A percentile compares a stretch with the other conserved stretches of the same genome.
These are phyloP conservation scores for Onychostoma macrolepis DNA, from an alignment of 2,113 vertebrate genomes.

Conservation along the genomic window DNA sequence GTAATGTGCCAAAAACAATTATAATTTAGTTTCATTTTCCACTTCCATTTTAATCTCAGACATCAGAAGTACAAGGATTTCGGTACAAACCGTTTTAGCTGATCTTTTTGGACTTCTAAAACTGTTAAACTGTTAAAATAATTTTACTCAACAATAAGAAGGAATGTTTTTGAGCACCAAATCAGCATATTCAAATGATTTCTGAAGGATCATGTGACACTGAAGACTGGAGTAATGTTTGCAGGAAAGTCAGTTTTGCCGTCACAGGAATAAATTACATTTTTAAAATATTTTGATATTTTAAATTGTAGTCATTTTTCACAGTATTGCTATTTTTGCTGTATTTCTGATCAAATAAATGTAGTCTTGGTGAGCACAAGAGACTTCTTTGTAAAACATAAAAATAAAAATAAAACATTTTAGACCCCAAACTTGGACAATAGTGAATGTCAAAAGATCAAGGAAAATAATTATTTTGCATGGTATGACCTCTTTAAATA, in stretches of 20 bases:
- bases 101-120: background rate
- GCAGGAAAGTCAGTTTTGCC: background rate
- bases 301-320: background rate
- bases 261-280: background rate
- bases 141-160: background rate
- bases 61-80: background rate
- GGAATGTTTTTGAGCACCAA: background rate
- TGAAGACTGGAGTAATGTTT: background rate
- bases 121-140: background rate
- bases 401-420: background rate
- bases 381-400: background rate
- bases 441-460: background rate
- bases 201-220: background rate
- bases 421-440: background rate
- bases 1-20: background rate
- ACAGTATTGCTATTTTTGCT: background rate
- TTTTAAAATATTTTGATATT: background rate
- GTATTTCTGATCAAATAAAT: background rate
- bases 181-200: background rate
- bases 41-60: background rate
- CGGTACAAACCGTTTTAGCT: background rate
- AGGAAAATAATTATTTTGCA: background rate
- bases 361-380: background rate
- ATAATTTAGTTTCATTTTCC: background rate
- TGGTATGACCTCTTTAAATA: background rate